Conservation (phyloP, 2,113 vertebrate genomes). For the Alces alces region DNA sequence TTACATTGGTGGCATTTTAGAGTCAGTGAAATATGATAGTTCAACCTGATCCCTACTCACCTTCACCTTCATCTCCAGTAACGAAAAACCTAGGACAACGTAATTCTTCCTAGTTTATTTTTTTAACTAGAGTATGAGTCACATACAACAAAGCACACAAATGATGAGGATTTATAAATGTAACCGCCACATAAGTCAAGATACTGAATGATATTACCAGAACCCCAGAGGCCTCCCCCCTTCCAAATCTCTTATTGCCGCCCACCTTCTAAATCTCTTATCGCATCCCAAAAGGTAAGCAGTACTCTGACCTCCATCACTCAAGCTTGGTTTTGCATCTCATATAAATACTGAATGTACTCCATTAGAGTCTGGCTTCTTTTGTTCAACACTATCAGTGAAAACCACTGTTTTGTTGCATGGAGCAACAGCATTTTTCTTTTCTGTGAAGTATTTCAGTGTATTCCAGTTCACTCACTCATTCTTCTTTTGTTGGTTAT, state of each 20-base stretch:
- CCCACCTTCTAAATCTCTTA: neutral
- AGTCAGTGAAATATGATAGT: neutral
- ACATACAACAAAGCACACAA: neutral
- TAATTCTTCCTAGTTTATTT: neutral
- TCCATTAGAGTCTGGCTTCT: slow-evolving; percentile 5
- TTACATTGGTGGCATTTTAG: neutral
- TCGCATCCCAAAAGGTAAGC: neutral
- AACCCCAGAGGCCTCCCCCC: neutral
- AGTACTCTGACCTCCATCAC: neutral
- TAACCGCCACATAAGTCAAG: neutral
- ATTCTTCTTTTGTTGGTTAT: neutral
- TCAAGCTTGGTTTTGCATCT: neutral
- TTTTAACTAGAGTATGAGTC: neutral
- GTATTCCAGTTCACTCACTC: neutral
- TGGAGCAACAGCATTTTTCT: neutral
- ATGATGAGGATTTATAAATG: neutral
- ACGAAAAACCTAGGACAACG: neutral
- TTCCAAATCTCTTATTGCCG: neutral
- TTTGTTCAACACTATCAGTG: neutral
- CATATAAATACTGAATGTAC: neutral
- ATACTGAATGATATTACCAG: neutral
- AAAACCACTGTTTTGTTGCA: neutral
- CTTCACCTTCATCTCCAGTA: neutral
- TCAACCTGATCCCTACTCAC: neutral
- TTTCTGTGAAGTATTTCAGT: neutral